Conservation (phyloP, 2,888 invertebrate species). For the Ethmia dodecea region DNA sequence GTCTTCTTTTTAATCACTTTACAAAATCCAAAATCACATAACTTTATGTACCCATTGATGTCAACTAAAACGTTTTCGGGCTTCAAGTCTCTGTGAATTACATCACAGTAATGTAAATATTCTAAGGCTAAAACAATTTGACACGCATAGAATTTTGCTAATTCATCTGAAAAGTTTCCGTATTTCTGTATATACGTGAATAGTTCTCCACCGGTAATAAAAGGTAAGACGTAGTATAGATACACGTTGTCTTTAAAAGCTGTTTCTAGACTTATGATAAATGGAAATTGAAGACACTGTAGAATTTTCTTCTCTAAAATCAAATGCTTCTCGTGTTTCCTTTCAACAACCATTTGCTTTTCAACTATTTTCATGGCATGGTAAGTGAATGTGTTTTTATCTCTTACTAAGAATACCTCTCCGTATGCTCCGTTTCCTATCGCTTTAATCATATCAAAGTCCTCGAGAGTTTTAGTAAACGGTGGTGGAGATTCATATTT, state of each 20-base stretch:
- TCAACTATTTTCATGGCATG: conserved; percentile 94
- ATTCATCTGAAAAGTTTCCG: conserved; percentile 82
- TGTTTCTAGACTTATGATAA: conserved; percentile 87
- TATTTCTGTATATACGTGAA: conserved; percentile 84
- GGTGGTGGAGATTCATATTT: conserved; percentile 29
- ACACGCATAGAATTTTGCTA: conserved; percentile 91
- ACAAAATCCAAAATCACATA: conserved; percentile 96
- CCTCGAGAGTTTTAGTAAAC: conserved; percentile 45
- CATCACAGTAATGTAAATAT: conserved; percentile 90
- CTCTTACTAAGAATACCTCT: conserved; percentile 85
- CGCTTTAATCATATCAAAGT: conserved; percentile 85
- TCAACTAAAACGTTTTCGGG: conserved; percentile 94
- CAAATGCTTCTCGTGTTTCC: conserved; percentile 92
- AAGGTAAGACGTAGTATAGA: conserved; percentile 90
- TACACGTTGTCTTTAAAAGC: conserved; percentile 91
- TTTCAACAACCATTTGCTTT: conserved; percentile 90
- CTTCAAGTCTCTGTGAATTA: conserved; percentile 93
- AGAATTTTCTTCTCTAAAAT: conserved; percentile 92
- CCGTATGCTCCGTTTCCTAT: conserved; percentile 95
- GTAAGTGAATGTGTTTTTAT: conserved; percentile 79
- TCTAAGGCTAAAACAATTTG: conserved; percentile 94
- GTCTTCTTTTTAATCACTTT: conserved; percentile 87
- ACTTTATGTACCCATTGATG: conserved; percentile 83
- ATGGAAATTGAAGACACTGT: conserved; percentile 89
- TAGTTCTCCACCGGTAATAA: conserved; percentile 90